These are phyloP conservation scores for Heterohyrax brucei DNA, from an alignment of 2,797 vertebrate species.

Conservation along the genomic window DNA sequence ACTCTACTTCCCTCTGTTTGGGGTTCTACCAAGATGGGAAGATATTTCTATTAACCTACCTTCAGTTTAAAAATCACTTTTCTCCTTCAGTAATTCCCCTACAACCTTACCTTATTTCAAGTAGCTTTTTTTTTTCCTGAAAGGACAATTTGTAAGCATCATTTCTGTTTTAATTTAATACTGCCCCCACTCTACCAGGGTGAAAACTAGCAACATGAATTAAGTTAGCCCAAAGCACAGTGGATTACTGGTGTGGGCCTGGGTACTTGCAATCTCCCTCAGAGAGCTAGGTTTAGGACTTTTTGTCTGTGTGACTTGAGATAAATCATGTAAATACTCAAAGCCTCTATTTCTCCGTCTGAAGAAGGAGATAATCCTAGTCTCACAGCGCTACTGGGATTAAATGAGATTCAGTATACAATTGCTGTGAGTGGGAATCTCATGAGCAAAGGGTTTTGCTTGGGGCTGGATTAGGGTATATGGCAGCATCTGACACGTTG, in stretches of 20 bases:
- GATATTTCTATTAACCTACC: not conserved
- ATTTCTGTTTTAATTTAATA: conserved; percentile 39
- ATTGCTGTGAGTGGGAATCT: no score
- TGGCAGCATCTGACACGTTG: no score
- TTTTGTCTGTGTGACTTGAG: accelerated
- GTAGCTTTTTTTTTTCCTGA: not conserved
- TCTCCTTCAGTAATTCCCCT: not conserved
- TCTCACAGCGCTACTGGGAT: not conserved
- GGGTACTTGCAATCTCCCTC: not conserved
- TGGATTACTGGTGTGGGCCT: not conserved
- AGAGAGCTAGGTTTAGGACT: not conserved
- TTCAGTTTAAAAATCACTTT: not conserved
- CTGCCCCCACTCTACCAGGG: not conserved
- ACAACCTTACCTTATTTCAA: conserved; percentile 21
- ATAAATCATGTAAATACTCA: not conserved
- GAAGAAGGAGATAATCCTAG: not conserved
- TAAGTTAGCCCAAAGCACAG: not conserved
- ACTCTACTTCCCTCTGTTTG: not conserved
- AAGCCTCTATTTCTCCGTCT: not conserved
- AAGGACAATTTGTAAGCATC: not conserved
- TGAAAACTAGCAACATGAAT: not conserved
- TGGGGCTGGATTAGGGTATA: no score
- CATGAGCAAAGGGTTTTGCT: no score
- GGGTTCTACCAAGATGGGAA: not conserved
- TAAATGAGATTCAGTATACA: no score